These are phyloP conservation scores for Gyps fulvus DNA, from an alignment of 2,113 vertebrate genomes.

Conservation along the genomic window DNA sequence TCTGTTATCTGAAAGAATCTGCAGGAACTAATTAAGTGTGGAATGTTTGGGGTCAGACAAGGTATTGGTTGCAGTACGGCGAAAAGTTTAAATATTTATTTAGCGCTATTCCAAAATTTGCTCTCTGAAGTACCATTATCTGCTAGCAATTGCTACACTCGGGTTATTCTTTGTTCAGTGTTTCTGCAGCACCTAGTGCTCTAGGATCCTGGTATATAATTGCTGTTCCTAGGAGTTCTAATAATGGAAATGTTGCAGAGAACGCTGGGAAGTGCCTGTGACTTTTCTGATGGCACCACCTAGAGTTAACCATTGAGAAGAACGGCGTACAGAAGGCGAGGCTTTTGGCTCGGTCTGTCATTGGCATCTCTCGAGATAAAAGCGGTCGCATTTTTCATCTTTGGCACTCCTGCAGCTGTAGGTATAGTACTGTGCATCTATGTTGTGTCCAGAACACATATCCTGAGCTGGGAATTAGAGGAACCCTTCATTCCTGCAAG, in stretches of 20 bases:
- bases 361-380: neutral
- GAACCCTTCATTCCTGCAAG: neutral
- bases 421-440: neutral
- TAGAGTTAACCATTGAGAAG: neutral
- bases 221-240: neutral
- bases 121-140: neutral
- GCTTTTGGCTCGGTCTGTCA: neutral
- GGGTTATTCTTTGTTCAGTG: neutral
- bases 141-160: neutral
- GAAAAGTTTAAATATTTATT: slow-evolving; percentile 29
- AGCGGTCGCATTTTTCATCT: neutral
- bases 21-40: slow-evolving; percentile 57
- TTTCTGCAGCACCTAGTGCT: neutral
- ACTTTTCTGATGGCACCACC: slow-evolving; percentile 27
- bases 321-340: fast-evolving
- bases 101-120: neutral
- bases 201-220: neutral
- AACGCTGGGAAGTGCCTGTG: neutral
- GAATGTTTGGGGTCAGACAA: slow-evolving; percentile 55
- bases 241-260: neutral
- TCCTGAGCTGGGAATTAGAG: neutral
- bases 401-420: neutral
- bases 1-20: slow-evolving; percentile 51
- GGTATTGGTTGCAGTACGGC: neutral
- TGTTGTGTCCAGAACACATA: neutral